Conservation (phyloP, 30 jellyfish, hydroid and myxozoan species). For the Cassiopea xamachana region DNA sequence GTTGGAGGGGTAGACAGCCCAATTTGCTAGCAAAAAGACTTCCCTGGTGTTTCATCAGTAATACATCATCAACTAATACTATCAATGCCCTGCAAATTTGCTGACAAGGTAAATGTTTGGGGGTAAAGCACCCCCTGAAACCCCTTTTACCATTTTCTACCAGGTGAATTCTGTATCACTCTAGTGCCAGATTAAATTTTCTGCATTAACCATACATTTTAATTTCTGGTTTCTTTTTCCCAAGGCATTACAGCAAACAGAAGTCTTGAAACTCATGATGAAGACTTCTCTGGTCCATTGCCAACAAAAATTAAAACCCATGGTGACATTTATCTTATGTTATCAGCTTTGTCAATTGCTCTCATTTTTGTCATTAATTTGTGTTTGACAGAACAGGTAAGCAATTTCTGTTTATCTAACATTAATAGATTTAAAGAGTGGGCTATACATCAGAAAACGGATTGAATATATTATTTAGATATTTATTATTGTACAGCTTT, state of each 20-base stretch:
- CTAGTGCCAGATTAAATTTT: no score
- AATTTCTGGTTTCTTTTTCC: background rate
- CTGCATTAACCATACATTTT: background rate
- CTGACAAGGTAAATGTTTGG: no score
- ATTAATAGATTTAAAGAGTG: constrained; percentile 26
- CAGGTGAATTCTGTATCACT: no score
- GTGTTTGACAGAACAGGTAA: constrained; percentile 24
- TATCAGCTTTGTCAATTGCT: constrained; percentile 5
- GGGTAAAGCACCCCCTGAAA: no score
- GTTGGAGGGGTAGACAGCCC: no score
- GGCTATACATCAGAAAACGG: constrained; percentile 56
- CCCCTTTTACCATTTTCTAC: no score
- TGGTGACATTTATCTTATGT: constrained; percentile 51
- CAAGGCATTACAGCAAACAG: constrained; percentile 28
- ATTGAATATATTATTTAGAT: background rate
- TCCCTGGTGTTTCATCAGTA: no score
- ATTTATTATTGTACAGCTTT: no score
- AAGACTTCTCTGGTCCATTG: constrained; percentile 47
- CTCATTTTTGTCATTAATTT: constrained; percentile 7
- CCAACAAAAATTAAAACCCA: constrained; percentile 30
- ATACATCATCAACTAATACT: no score
- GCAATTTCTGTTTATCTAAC: background rate
- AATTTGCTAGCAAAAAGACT: no score
- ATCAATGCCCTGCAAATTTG: no score
- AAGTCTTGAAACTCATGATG: background rate